phyloP scores from a whole-genome alignment of 1,140 invertebrate species.

The Drosophila parvula region DNA sequence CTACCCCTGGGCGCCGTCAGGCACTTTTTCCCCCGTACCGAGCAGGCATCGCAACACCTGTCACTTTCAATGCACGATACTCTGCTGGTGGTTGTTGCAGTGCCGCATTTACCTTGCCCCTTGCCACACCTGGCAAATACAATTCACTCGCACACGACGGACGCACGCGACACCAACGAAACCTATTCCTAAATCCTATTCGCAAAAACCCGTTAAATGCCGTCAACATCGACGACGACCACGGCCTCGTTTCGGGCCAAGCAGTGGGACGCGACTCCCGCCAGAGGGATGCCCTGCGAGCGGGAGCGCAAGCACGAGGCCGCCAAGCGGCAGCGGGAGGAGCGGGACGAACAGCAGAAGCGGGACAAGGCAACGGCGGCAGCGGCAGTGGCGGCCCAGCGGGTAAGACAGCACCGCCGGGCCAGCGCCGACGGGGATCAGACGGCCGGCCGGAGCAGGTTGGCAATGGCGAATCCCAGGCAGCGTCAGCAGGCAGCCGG shows the following conservation, averaged over 20 bases:
- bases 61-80: slow-evolving; percentile 9
- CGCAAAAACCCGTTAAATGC: slow-evolving; percentile 27
- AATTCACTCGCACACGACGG: slow-evolving; percentile 8
- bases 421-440: not conserved
- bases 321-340: slow-evolving; percentile 16
- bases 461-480: not conserved
- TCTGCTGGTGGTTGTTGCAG: slow-evolving; percentile 11
- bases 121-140: not conserved
- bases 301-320: slow-evolving; percentile 53
- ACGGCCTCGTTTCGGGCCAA: slow-evolving; percentile 21
- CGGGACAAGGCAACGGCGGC: slow-evolving; percentile 10
- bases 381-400: slow-evolving; percentile 23
- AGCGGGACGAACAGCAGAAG: slow-evolving; percentile 53
- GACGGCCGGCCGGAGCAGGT: not conserved
- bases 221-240: slow-evolving; percentile 6
- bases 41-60: slow-evolving; percentile 9
- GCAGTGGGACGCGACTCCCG: slow-evolving; percentile 4
- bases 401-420: slow-evolving; percentile 30
- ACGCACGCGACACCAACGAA: not conserved
- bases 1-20: slow-evolving; percentile 1
- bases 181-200: too few relatives aligned
- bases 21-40: not conserved
- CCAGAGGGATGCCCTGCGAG: slow-evolving; percentile 32
- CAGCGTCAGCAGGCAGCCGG: not conserved
- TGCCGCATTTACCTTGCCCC: not conserved